A percentile compares a stretch with the other conserved stretches of the same genome.
phyloP scores from a whole-genome alignment of 2,888 invertebrate genomes.

The Frankliniella fusca region DNA sequence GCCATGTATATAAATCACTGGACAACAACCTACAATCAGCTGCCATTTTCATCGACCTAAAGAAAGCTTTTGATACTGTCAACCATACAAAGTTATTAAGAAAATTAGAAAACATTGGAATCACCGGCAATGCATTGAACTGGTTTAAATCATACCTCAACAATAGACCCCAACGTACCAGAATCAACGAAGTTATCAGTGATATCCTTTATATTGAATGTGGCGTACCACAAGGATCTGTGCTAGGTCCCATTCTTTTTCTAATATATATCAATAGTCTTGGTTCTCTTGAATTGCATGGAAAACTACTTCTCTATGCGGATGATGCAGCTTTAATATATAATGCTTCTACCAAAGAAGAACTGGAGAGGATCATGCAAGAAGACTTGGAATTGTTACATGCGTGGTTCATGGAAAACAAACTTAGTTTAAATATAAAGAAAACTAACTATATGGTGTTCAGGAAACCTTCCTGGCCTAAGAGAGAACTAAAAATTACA shows the following conservation, averaged over 20 bases:
- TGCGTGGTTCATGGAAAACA: too few relatives aligned
- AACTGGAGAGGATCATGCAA: too few relatives aligned
- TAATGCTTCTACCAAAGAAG: neutral
- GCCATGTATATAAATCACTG: too few relatives aligned
- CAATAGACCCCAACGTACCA: neutral
- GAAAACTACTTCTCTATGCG: constrained; percentile 27
- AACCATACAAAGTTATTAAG: constrained; percentile 23
- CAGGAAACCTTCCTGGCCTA: too few relatives aligned
- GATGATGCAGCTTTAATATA: constrained; percentile 31
- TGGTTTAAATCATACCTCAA: neutral
- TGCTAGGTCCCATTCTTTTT: constrained; percentile 31
- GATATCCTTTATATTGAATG: neutral
- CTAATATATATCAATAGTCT: constrained; percentile 32
- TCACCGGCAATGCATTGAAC: neutral
- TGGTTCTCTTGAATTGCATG: constrained; percentile 30
- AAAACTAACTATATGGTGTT: too few relatives aligned
- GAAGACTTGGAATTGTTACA: too few relatives aligned
- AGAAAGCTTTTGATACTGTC: constrained; percentile 30
- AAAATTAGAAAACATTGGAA: neutral
- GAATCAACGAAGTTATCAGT: neutral
- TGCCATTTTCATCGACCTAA: constrained; percentile 18
- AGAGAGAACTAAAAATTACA: too few relatives aligned
- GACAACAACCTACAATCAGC: too few relatives aligned
- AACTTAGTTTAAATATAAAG: too few relatives aligned
- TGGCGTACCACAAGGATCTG: constrained; percentile 32